Percentiles rank a stretch among this genome's conserved stretches.
Evolutionary conservation across 2,113 vertebrate species (phyloP).

Genomic region (Oncorhynchus kisutch): DNA sequence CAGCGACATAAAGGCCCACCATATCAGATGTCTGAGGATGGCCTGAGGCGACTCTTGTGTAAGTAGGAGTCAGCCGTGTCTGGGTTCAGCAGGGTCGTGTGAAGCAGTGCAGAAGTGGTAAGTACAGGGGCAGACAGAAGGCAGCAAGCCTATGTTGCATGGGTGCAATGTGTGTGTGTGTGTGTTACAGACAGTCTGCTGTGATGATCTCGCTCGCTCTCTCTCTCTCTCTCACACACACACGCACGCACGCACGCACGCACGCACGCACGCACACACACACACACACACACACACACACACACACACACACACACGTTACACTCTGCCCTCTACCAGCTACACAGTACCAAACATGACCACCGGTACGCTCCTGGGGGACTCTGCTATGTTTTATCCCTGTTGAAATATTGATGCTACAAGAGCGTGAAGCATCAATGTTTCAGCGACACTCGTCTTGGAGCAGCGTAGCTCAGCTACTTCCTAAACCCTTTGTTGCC

Average conservation of each 20-base stretch:
- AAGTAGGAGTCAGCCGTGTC: not conserved
- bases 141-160: not conserved
- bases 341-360: not conserved
- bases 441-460: conserved; percentile 24
- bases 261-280: too few relatives aligned
- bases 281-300: not conserved
- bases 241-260: too few relatives aligned
- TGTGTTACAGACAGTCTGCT: too few relatives aligned
- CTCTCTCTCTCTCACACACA: too few relatives aligned
- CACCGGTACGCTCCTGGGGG: not conserved
- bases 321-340: not conserved
- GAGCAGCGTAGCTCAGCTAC: not conserved
- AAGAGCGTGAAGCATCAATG: conserved; percentile 34
- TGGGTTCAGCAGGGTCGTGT: conserved; percentile 5
- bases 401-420: conserved; percentile 49
- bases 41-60: not conserved
- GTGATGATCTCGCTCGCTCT: too few relatives aligned
- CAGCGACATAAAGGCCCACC: conserved; percentile 25
- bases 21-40: conserved; percentile 1
- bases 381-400: conserved; percentile 43
- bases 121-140: not conserved
- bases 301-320: too few relatives aligned
- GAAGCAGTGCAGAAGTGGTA: not conserved
- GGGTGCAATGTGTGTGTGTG: not conserved
- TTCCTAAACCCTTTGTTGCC: not conserved